Percentiles rank a stretch among this genome's conserved stretches.
These are phyloP conservation scores for Hoplostethus atlanticus DNA, from an alignment of 2,797 vertebrate genomes.

Conservation along the genomic window DNA sequence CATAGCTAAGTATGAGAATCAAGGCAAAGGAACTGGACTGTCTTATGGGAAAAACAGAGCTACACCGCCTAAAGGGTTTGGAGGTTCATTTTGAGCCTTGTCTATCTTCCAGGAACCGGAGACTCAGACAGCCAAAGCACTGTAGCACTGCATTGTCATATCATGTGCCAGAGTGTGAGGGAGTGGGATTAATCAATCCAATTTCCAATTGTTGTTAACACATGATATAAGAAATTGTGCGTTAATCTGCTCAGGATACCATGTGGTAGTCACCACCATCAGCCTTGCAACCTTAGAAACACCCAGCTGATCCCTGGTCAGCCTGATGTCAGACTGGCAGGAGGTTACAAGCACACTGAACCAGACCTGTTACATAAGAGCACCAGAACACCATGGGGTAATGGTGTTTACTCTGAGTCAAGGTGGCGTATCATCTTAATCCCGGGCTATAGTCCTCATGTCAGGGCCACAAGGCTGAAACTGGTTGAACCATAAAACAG, in stretches of 20 bases:
- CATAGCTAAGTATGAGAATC: too few relatives aligned
- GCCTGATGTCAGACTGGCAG: background rate
- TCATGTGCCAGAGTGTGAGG: background rate
- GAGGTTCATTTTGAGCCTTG: background rate
- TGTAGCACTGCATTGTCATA: background rate
- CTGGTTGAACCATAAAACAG: background rate
- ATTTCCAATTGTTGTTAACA: too few relatives aligned
- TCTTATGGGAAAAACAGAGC: background rate
- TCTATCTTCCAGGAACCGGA: background rate
- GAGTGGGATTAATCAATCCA: background rate
- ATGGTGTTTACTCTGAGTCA: background rate
- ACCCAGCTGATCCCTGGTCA: background rate
- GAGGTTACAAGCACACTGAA: slow-evolving; percentile 2
- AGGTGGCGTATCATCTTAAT: slow-evolving; percentile 22
- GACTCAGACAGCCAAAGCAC: background rate
- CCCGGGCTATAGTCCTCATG: slow-evolving; percentile 7
- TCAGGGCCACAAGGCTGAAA: background rate
- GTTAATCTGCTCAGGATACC: background rate
- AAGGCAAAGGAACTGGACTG: background rate
- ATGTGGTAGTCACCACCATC: background rate
- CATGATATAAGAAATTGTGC: too few relatives aligned
- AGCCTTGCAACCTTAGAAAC: background rate
- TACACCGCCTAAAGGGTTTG: background rate
- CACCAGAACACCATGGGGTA: background rate
- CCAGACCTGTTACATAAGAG: slow-evolving; percentile 16